These are phyloP conservation scores for Chaenocephalus aceratus DNA, from an alignment of 2,113 vertebrate genomes.

Conservation along the genomic window DNA sequence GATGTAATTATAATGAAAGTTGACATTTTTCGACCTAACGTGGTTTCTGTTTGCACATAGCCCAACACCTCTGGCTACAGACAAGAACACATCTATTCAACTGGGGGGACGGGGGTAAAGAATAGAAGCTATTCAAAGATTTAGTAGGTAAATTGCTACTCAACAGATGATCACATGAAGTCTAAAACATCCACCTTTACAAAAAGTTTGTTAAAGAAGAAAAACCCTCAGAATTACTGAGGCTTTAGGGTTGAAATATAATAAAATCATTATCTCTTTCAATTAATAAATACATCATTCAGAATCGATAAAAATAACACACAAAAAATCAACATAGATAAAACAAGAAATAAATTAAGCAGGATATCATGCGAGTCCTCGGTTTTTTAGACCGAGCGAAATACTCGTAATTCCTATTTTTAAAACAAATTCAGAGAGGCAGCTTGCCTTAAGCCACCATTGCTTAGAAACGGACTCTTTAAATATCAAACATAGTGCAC, in stretches of 20 bases:
- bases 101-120: background rate
- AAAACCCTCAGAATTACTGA: slow-evolving; percentile 44
- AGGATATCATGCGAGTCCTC: slow-evolving; percentile 54
- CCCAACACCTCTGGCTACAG: slow-evolving; percentile 52
- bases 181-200: slow-evolving; percentile 78
- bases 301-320: slow-evolving; percentile 79
- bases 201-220: slow-evolving; percentile 53
- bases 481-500: slow-evolving; percentile 20
- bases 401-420: slow-evolving; percentile 69
- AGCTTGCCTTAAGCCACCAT: slow-evolving; percentile 23
- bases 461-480: background rate
- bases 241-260: slow-evolving; percentile 71
- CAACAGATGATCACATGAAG: slow-evolving; percentile 66
- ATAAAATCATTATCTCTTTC: slow-evolving; percentile 81
- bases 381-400: slow-evolving; percentile 42
- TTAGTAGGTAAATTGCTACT: slow-evolving; percentile 66
- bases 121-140: slow-evolving; percentile 48
- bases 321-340: slow-evolving; percentile 58
- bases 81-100: slow-evolving; percentile 58
- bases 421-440: slow-evolving; percentile 60
- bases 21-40: slow-evolving; percentile 51
- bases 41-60: slow-evolving; percentile 56
- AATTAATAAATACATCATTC: slow-evolving; percentile 87
- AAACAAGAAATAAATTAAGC: slow-evolving; percentile 83
- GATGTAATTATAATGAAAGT: slow-evolving; percentile 55